phyloP scores from a whole-genome alignment of 2,113 vertebrate genomes.

The Triplophysa dalaica region DNA sequence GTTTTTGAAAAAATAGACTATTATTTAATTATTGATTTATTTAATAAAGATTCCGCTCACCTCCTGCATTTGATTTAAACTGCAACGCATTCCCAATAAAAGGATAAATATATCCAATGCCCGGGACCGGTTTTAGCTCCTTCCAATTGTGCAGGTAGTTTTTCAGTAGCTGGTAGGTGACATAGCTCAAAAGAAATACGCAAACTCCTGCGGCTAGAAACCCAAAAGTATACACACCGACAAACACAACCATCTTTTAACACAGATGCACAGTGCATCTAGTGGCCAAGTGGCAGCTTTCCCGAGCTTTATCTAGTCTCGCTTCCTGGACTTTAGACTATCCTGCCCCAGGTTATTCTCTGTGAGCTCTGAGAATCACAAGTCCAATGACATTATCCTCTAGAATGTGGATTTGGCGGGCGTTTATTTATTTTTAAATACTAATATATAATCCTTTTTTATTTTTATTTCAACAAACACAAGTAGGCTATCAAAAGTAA shows the following conservation, averaged over 20 bases:
- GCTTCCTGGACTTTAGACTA: slow-evolving; percentile 3
- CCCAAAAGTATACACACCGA: slow-evolving; percentile 43
- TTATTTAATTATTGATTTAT: too few relatives aligned
- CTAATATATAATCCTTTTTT: too few relatives aligned
- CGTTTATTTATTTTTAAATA: too few relatives aligned
- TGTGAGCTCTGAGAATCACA: too few relatives aligned
- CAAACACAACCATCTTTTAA: neutral
- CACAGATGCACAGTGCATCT: neutral
- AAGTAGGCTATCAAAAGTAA: too few relatives aligned
- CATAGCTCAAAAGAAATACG: slow-evolving; percentile 60
- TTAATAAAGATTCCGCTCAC: slow-evolving; percentile 66
- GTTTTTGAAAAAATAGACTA: too few relatives aligned
- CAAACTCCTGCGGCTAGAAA: slow-evolving; percentile 57
- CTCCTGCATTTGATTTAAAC: slow-evolving; percentile 70
- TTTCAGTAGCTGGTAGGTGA: slow-evolving; percentile 64
- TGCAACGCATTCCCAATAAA: slow-evolving; percentile 79
- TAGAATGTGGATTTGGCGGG: too few relatives aligned
- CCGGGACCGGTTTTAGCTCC: slow-evolving; percentile 69
- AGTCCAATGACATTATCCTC: too few relatives aligned
- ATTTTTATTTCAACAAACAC: too few relatives aligned
- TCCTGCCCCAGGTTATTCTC: neutral
- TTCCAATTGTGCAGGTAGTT: slow-evolving; percentile 72
- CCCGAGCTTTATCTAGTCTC: neutral
- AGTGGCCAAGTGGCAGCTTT: neutral
- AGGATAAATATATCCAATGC: slow-evolving; percentile 70